These are phyloP conservation scores for Pogonocherus hispidulus DNA, from an alignment of 2,888 invertebrate species.

Conservation along the genomic window DNA sequence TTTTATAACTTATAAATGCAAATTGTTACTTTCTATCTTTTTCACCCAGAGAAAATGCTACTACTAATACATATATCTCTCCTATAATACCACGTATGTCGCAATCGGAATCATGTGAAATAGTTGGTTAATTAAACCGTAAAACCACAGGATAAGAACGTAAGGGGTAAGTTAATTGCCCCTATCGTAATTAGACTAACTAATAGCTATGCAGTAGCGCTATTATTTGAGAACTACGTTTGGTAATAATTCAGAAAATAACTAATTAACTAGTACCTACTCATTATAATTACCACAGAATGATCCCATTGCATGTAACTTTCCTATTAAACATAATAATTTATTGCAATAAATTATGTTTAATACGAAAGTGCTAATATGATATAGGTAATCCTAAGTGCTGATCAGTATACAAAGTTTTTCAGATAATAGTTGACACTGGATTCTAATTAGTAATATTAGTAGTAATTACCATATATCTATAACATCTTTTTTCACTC, in stretches of 20 bases:
- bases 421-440: too few species aligned
- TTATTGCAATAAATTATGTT: not conserved
- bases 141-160: constrained; percentile 10
- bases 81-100: too few species aligned
- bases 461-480: too few species aligned
- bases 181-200: not conserved
- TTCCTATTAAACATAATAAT: not conserved
- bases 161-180: constrained; percentile 7
- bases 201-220: not conserved
- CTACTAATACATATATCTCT: too few species aligned
- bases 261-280: not conserved
- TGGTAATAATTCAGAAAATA: not conserved
- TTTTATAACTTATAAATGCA: too few species aligned
- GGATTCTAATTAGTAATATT: too few species aligned
- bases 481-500: too few species aligned
- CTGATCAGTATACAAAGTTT: too few species aligned
- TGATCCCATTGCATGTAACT: not conserved
- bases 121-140: not conserved
- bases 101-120: not conserved
- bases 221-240: constrained; percentile 2
- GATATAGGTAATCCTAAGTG: too few species aligned
- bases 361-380: too few species aligned
- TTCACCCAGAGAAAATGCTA: too few species aligned
- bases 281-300: not conserved
- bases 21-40: too few species aligned